Conservation (phyloP, 2,113 vertebrate genomes). For the Chinchilla lanigera region DNA sequence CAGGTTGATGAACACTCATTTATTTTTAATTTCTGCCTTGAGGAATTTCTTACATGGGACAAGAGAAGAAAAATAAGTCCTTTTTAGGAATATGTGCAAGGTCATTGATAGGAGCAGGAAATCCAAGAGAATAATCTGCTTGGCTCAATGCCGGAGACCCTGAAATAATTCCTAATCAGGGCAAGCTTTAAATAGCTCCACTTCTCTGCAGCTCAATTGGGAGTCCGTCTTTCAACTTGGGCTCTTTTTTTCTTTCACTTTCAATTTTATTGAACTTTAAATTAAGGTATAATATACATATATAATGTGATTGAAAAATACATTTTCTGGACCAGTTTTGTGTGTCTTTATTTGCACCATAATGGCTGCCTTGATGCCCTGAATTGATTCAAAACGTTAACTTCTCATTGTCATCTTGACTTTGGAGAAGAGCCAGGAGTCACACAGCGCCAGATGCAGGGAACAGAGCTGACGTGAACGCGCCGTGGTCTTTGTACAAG, state of each 20-base stretch:
- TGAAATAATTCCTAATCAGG: constrained; percentile 5
- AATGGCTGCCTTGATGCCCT: background rate
- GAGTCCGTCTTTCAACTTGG: constrained; percentile 5
- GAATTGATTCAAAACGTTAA: background rate
- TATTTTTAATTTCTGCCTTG: constrained; percentile 30
- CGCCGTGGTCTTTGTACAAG: background rate
- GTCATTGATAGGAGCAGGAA: background rate
- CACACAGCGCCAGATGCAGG: background rate
- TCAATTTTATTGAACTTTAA: background rate
- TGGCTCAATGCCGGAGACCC: background rate
- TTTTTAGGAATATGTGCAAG: background rate
- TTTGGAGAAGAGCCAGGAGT: background rate
- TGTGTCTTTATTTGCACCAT: background rate
- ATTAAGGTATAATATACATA: background rate
- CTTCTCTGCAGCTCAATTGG: background rate
- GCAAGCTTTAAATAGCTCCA: constrained; percentile 31
- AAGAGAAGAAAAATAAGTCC: background rate
- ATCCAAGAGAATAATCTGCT: background rate
- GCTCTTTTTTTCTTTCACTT: constrained; percentile 26
- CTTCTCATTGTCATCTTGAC: background rate
- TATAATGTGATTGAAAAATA: background rate
- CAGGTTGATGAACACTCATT: background rate
- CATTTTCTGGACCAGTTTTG: background rate
- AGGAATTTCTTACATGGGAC: background rate
- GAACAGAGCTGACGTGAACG: background rate